Conservation (phyloP, 1,140 invertebrate species). For the Eriosoma lanigerum region DNA sequence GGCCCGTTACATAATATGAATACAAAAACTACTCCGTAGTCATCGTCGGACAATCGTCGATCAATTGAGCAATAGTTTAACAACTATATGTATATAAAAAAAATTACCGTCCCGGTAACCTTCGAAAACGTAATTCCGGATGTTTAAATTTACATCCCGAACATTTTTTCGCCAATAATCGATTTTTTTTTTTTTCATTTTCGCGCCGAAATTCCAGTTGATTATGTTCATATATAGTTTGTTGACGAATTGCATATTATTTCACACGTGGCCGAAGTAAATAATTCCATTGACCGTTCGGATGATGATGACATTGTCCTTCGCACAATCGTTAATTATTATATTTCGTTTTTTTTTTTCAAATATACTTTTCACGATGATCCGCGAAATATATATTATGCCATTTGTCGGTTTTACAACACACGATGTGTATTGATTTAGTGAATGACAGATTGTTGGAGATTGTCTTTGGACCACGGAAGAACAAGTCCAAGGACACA, state of each 20-base stretch:
- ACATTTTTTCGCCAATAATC: neutral
- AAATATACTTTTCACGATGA: conserved; percentile 13
- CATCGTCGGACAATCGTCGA: neutral
- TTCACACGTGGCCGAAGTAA: neutral
- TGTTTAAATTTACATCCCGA: neutral
- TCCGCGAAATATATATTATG: neutral
- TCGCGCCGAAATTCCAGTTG: too few relatives aligned
- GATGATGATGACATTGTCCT: neutral
- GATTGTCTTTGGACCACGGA: conserved; percentile 16
- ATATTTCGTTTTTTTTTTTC: too few relatives aligned
- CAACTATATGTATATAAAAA: too few relatives aligned
- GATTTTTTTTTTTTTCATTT: too few relatives aligned
- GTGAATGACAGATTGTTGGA: neutral
- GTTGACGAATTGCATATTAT: neutral
- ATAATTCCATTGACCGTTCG: neutral
- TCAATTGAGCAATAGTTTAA: neutral
- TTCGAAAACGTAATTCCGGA: neutral
- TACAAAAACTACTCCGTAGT: conserved; percentile 10
- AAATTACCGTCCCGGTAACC: neutral
- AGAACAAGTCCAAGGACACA: neutral
- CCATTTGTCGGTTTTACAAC: too few relatives aligned
- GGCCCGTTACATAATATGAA: conserved; percentile 25
- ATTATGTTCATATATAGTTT: neutral
- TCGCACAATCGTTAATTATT: neutral
- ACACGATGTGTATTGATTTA: neutral